Evolutionary conservation across 2,797 vertebrate genomes (phyloP).

Genomic region (Eupleurogrammus muticus): DNA sequence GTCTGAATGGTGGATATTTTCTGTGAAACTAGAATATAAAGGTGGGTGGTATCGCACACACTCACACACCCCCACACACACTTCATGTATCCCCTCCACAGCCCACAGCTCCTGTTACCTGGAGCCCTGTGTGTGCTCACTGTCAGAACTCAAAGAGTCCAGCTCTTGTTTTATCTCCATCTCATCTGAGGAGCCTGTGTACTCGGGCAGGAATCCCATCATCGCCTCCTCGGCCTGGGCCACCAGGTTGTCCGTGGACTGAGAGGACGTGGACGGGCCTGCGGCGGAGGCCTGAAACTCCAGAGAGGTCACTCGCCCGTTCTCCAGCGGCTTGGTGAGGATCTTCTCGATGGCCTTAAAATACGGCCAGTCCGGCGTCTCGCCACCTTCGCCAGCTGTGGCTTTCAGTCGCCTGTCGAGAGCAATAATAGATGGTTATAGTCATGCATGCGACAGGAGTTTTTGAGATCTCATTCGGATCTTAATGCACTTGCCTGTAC

Average conservation of each 20-base stretch:
- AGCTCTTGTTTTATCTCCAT: conserved; percentile 90
- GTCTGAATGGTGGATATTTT: not conserved
- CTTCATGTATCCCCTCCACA: too few species aligned
- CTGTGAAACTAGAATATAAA: too few species aligned
- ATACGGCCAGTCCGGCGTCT: conserved; percentile 95
- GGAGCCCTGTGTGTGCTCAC: conserved; percentile 81
- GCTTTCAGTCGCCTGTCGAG: conserved; percentile 92
- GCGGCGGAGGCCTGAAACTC: conserved; percentile 84
- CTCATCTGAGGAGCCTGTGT: conserved; percentile 92
- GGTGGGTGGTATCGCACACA: too few species aligned
- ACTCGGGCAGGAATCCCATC: conserved; percentile 92
- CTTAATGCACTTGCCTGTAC: conserved; percentile 90
- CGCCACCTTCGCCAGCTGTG: conserved; percentile 85
- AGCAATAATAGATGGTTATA: conserved; percentile 21
- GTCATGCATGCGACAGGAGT: conserved; percentile 36
- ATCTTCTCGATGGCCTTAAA: conserved; percentile 96
- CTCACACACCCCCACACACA: not conserved
- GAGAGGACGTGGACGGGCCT: conserved; percentile 88
- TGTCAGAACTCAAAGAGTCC: conserved; percentile 92
- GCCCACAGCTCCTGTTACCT: conserved; percentile 62
- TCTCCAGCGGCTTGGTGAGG: conserved; percentile 92
- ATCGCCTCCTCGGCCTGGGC: conserved; percentile 87
- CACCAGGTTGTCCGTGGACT: conserved; percentile 87
- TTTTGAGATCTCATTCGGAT: not conserved
- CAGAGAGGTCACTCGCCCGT: conserved; percentile 85